Base-by-base conservation (phyloP, 2,113 vertebrate species). In the Prinia subflava region DNA sequence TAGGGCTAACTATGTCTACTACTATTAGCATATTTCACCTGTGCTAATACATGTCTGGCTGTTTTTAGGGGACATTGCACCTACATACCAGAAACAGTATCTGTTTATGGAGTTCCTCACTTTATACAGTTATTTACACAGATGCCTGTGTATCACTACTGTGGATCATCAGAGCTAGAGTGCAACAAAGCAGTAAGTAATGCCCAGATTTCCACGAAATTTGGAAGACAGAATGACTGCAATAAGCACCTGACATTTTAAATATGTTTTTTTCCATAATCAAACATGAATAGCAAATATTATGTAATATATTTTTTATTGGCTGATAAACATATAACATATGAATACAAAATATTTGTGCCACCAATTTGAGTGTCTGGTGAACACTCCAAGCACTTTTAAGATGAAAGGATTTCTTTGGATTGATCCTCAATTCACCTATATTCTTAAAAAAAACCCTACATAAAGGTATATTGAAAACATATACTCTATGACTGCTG, bases 211-310 rank as follows among this genome's bases (percentile, higher is more conserved):
- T 62, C 16, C 27, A 27, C 56, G 57, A 83, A 65, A 53, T 67
- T 6, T 0, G 0, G 7, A 41, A 50, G 47, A 42, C 4, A 41
- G 10, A 85, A 44, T 35, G 8, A 57, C 25, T 60, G 7, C 19
- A 65, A 25, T 41, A 64, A 74, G 64, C 22, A 27, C 4, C 3
- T 24, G 17, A 27, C 8, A 46, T 87, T 87, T 24, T 4, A 44
- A 53, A 8, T 37, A 27, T 0, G 2, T 41, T n/a, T 63, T 2
- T 0, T 57, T 53, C 5, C 3, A 10, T 30, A 83, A 33, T 23
- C 11, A 83, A 71, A 42, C 15, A 65, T 23, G 52, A 73, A 28
- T 42, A 44, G 22, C 4, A 57, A 44, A 67, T 67, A 23, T 23
- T 27, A 59, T 44, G 19, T 7, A 39, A 46, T 41, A 2, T 39